Conservation (phyloP, 1,140 invertebrate genomes). For the Gerris buenoi region DNA sequence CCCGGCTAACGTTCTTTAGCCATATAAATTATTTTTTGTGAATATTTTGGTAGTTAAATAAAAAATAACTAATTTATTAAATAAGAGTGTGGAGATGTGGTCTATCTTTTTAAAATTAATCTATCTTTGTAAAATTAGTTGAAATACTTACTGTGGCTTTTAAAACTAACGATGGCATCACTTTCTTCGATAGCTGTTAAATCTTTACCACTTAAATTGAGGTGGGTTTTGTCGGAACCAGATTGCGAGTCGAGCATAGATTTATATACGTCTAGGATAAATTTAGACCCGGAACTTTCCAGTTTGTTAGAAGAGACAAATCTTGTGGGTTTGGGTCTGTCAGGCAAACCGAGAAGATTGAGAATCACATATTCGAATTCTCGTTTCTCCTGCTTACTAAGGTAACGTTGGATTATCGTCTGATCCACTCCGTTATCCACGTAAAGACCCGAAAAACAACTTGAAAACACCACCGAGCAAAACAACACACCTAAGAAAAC, state of each 20-base stretch:
- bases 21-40: too few species aligned
- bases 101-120: too few species aligned
- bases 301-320: slow-evolving; percentile 6
- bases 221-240: slow-evolving; percentile 35
- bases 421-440: slow-evolving; percentile 78
- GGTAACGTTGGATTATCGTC: slow-evolving; percentile 58
- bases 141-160: slow-evolving; percentile 56
- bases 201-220: slow-evolving; percentile 61
- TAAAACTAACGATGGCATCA: slow-evolving; percentile 86
- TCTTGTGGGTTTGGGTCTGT: slow-evolving; percentile 41
- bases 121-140: too few species aligned
- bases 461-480: too few species aligned
- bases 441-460: slow-evolving; percentile 57
- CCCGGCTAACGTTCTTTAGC: too few species aligned
- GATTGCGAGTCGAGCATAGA: slow-evolving; percentile 49
- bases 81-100: too few species aligned
- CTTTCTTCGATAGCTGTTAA: slow-evolving; percentile 68
- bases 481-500: too few species aligned
- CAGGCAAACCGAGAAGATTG: slow-evolving; percentile 66
- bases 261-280: slow-evolving; percentile 75
- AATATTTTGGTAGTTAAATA: too few species aligned
- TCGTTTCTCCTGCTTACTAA: slow-evolving; percentile 55
- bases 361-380: slow-evolving; percentile 77
- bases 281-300: slow-evolving; percentile 43
- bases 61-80: too few species aligned